Base-by-base conservation (phyloP, 2,888 invertebrate genomes). In the Stenurella melanura region DNA sequence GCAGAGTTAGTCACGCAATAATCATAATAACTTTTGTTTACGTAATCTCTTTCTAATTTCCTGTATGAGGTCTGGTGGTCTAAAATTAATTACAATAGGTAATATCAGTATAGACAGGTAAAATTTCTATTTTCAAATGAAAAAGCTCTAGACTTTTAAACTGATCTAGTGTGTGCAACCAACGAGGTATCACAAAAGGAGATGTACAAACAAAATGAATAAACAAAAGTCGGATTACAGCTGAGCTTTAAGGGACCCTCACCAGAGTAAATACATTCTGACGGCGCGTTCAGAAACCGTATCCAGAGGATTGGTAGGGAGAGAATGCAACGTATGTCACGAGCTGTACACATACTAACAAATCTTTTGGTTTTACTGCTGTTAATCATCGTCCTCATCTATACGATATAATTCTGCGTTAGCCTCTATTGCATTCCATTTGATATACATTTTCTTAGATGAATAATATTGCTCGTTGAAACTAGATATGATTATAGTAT, bases 141-240 rank as follows among this genome's bases (percentile, higher is more conserved):
- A n/a, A 50, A 0, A 42, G 42, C 50, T n/a, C 6, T 50, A 15
- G 6, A 17, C 6, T 64, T 34, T 34, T 19, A 70, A 70, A 60
- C 17, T 70, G 70, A 60, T 42, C 60, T 38, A 30, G 60, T 68
- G 63, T 70, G 68, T 67, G 76, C 75, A 72, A 69, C 81, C 78
- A 75, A 61, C 72, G 60, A 73, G 78, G 76, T 80, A 82, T 82
- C 74, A 76, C 69, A 78, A 81, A 78, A 81, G 80, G 78, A 80
- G 83, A 83, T 86, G 82, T 85, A 84, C 86, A 87, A 87, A 87
- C 86, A 87, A 86, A 87, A 87, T 86, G 87, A 87, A 87, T 87
- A 87, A 86, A 87, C 87, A 87, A 87, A 86, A 85, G 85, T 84
- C 83, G 87, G 87, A 87, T 87, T 87, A 87, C 84, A 85, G 83